Base-by-base conservation (phyloP, 2,888 invertebrate genomes). In the Calliopum simillimum region DNA sequence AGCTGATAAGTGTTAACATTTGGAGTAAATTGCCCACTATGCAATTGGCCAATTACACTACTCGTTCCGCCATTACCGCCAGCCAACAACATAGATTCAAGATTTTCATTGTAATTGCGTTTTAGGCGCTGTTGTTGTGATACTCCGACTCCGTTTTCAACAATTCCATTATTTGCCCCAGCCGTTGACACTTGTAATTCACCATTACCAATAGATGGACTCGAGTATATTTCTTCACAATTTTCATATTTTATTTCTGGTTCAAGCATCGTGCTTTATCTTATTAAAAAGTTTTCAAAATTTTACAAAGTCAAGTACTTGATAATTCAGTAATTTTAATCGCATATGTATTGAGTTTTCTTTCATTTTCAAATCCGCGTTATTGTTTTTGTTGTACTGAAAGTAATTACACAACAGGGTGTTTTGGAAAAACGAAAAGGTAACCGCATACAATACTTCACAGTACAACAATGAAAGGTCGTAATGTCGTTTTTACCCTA, bases 231-330 rank as follows among this genome's bases (percentile, higher is more conserved):
- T 56, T 74, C 73, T 8, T 76, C 77, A 58, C 76, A 75, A 47
- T 71, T 69, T 74, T 77, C 77, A 41, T 74, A 75, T 70, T 77
- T 77, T 14, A 77, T 70, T 21, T 64, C 66, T 8, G 76, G 72
- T 53, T 76, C 75, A 72, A 76, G 19, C 67, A 67, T 67, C 59
- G 21, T 49, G 43, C 4, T 12, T 11, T 11, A 67, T 2, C 14
- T 56, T 21, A 12, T 33, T 25, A 4, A 25, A 13, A 13, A 43
- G 12, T 47, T 46, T 47, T 56, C 4, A 56, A 21, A 66, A 66
- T 23, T 46, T 56, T 41, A 2, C 33, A 46, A 21, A 19, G 13
- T 4, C 12, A 46, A 44, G 66, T 66, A 66, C 66, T 66, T 66
- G 5, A 56, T 25, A 65, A 63, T 46, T 25, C 44, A 63, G 25